Conservation (phyloP, 2,113 vertebrate genomes). For the Emberiza fucata region DNA sequence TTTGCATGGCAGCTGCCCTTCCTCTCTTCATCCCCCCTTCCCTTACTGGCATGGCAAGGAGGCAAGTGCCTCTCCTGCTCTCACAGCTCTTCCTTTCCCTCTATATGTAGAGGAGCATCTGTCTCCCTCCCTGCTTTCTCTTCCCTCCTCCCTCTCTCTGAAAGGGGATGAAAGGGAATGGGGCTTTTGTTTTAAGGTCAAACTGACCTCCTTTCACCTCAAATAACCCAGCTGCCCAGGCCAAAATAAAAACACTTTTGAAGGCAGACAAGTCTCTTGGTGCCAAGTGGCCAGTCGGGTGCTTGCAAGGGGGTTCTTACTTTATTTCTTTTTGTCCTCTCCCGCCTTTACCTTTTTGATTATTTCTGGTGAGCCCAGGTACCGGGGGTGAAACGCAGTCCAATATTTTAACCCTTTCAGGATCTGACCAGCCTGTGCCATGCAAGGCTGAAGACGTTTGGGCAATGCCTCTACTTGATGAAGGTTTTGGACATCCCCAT, state of each 20-base stretch:
- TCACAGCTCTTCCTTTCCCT: not conserved
- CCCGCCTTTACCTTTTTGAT: not conserved
- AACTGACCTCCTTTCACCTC: constrained; percentile 58
- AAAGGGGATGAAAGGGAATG: constrained; percentile 38
- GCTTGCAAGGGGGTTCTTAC: not conserved
- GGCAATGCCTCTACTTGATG: not conserved
- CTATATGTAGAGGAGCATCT: not conserved
- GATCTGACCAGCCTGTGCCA: not conserved
- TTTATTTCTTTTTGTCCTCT: not conserved
- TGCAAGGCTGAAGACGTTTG: not conserved
- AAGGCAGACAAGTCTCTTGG: not conserved
- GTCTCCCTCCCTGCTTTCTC: not conserved
- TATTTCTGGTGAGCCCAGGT: not conserved
- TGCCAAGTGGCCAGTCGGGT: constrained; percentile 9
- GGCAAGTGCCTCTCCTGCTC: not conserved
- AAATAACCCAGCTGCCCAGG: constrained; percentile 39
- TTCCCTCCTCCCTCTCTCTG: constrained; percentile 25
- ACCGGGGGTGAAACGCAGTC: not conserved
- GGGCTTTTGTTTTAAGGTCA: constrained; percentile 53
- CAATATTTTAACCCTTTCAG: not conserved
- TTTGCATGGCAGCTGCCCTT: not conserved
- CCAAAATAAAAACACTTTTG: constrained; percentile 60
- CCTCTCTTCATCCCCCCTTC: not conserved
- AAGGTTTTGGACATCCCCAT: not conserved
- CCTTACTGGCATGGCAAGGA: rapidly evolving